Evolutionary conservation across 1,140 invertebrate species (phyloP).

Genomic region (Drosophila grimshawi): DNA sequence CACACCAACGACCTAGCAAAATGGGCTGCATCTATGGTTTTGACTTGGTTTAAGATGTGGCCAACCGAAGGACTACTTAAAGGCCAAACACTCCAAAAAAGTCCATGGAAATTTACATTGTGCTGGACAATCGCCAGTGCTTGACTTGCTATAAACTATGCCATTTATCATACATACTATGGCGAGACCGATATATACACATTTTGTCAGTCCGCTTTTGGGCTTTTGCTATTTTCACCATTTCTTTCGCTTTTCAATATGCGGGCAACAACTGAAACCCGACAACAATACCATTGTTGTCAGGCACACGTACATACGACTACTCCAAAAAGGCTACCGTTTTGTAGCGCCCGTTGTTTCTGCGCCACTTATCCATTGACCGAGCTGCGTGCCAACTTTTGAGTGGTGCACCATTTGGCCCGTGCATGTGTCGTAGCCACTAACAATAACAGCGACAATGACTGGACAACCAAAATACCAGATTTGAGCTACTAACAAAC

Average conservation of each 20-base stretch:
- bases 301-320: neutral
- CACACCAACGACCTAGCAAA: constrained; percentile 59
- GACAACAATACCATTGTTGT: constrained; percentile 58
- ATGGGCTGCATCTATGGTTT: constrained; percentile 39
- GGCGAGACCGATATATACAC: constrained; percentile 38
- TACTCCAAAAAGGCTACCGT: constrained; percentile 70
- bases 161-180: constrained; percentile 80
- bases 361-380: constrained; percentile 45
- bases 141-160: constrained; percentile 75
- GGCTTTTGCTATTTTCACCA: constrained; percentile 77
- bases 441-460: constrained; percentile 64
- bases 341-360: constrained; percentile 27
- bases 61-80: constrained; percentile 35
- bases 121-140: constrained; percentile 76
- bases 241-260: constrained; percentile 78
- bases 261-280: constrained; percentile 17
- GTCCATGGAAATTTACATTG: constrained; percentile 76
- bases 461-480: constrained; percentile 45
- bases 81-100: constrained; percentile 60
- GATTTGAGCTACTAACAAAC: constrained; percentile 32
- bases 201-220: constrained; percentile 78
- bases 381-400: constrained; percentile 22
- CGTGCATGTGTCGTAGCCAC: constrained; percentile 61
- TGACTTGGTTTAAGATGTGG: constrained; percentile 34
- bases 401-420: constrained; percentile 35